phyloP scores from a whole-genome alignment of 2,888 invertebrate genomes.

The Pollenia angustigena region DNA sequence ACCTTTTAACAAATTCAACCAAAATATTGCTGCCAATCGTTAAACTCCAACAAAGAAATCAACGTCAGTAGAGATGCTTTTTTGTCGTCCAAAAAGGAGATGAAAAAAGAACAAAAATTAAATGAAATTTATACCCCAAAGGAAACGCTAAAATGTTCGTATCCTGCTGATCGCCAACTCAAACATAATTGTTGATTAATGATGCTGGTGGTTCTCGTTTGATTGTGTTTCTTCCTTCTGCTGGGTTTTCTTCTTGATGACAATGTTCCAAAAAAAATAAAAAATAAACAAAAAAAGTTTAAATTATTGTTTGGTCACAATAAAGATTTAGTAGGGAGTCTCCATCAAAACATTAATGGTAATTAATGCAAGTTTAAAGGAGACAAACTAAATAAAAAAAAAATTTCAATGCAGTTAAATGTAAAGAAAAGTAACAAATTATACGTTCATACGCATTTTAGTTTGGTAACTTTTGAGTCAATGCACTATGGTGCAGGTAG shows the following conservation, averaged over 20 bases:
- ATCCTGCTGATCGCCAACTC: conserved; percentile 67
- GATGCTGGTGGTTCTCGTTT: conserved; percentile 16
- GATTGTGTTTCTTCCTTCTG: not conserved
- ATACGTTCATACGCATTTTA: conserved; percentile 51
- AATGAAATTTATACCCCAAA: conserved; percentile 58
- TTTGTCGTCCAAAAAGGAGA: not conserved
- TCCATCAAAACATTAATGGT: conserved; percentile 68
- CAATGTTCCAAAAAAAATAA: conserved; percentile 14
- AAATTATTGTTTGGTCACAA: conserved; percentile 43
- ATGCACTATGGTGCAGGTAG: conserved; percentile 8
- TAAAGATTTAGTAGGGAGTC: conserved; percentile 63
- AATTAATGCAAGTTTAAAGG: conserved; percentile 62
- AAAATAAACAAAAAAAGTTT: conserved; percentile 20
- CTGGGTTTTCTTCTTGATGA: not conserved
- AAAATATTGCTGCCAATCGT: conserved; percentile 31
- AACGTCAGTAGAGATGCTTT: conserved; percentile 51
- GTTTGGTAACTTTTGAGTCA: conserved; percentile 14
- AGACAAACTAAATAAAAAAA: not conserved
- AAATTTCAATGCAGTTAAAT: conserved; percentile 23
- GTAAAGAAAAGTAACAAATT: conserved; percentile 49
- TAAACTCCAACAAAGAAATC: conserved; percentile 30
- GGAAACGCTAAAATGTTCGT: conserved; percentile 41
- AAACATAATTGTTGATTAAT: conserved; percentile 71
- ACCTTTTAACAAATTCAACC: conserved; percentile 29
- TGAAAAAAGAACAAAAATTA: conserved; percentile 49